A percentile compares a stretch with the other conserved stretches of the same genome.
phyloP scores from a whole-genome alignment of 2,797 vertebrate species.

The Chaetodon trifasciatus region DNA sequence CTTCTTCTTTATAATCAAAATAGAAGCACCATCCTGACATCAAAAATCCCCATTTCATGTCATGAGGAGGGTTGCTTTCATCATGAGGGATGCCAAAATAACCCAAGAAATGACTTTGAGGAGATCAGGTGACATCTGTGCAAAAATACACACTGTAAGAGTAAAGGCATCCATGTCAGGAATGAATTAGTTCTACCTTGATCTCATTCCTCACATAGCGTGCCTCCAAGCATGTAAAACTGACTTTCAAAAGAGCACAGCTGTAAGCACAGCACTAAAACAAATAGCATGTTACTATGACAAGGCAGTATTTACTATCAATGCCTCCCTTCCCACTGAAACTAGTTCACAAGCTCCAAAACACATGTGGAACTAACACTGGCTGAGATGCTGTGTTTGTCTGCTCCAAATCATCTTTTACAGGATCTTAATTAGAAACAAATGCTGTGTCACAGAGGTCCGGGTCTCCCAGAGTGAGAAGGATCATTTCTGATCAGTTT shows the following conservation, averaged over 20 bases:
- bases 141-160: conserved; percentile 4
- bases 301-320: conserved; percentile 60
- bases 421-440: conserved; percentile 67
- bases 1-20: conserved; percentile 56
- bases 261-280: conserved; percentile 46
- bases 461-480: conserved; percentile 10
- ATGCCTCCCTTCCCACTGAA: conserved; percentile 47
- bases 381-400: conserved; percentile 11
- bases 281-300: conserved; percentile 49
- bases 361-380: conserved; percentile 56
- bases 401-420: conserved; percentile 51
- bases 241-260: conserved; percentile 35
- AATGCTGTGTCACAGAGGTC: conserved; percentile 46
- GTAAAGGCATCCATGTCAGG: conserved; percentile 24
- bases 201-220: conserved; percentile 34
- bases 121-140: conserved; percentile 31
- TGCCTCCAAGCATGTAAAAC: conserved; percentile 23
- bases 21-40: conserved; percentile 22
- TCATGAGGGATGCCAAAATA: conserved; percentile 40
- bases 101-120: conserved; percentile 21
- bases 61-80: conserved; percentile 32
- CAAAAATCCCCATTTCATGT: conserved; percentile 41
- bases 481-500: conserved; percentile 16
- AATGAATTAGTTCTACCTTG: conserved; percentile 31
- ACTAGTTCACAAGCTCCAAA: conserved; percentile 56